Conservation (phyloP, 2,113 vertebrate genomes). For the Mus spicilegus region DNA sequence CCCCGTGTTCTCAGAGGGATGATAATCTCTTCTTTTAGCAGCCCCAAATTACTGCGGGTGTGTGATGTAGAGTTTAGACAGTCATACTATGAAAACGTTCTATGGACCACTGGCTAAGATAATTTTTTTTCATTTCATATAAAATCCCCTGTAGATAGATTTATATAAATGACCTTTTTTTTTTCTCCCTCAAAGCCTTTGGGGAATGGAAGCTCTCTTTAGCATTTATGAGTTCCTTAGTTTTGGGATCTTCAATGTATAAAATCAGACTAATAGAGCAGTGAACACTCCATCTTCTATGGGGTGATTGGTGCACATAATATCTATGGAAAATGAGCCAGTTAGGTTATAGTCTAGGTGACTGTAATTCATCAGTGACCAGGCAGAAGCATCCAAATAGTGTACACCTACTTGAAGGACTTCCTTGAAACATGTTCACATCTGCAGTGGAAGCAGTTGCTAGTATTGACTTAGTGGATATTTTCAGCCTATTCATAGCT, state of each 20-base stretch:
- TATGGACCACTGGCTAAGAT: not conserved
- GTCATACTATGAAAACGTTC: slow-evolving; percentile 10
- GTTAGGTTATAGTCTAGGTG: not conserved
- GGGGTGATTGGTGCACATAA: not conserved
- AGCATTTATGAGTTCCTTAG: not conserved
- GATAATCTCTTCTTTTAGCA: slow-evolving; percentile 58
- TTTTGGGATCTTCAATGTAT: not conserved
- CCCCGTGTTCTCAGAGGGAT: slow-evolving; percentile 32
- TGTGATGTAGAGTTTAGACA: not conserved
- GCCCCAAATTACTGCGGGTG: slow-evolving; percentile 6
- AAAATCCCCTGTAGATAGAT: not conserved
- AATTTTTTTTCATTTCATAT: slow-evolving; percentile 49
- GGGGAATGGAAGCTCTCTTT: slow-evolving; percentile 7
- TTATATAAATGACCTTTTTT: not conserved
- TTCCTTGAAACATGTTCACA: not conserved
- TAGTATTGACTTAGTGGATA: not conserved
- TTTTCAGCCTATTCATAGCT: not conserved
- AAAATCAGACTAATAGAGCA: slow-evolving; percentile 5
- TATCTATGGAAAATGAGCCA: slow-evolving; percentile 23
- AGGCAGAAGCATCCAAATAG: not conserved
- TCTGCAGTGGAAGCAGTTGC: not conserved
- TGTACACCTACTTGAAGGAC: slow-evolving; percentile 16
- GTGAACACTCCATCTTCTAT: not conserved
- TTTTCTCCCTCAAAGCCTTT: slow-evolving; percentile 42
- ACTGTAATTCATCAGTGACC: not conserved